Evolutionary conservation across 2,113 vertebrate species (phyloP).

Genomic region (Progne subis): DNA sequence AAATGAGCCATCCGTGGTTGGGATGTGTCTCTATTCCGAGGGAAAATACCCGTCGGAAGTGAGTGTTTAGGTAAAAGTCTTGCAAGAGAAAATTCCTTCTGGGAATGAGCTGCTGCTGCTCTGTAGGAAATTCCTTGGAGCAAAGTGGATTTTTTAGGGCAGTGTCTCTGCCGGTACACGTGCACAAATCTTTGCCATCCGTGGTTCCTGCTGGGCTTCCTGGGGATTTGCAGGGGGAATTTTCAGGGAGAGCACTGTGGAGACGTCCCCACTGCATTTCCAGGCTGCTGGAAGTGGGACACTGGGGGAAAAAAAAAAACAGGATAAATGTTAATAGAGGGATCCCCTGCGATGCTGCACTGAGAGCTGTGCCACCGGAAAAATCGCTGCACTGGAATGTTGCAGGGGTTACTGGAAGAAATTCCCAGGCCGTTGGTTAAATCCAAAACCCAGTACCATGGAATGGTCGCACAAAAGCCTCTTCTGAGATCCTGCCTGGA

Average conservation of each 20-base stretch:
- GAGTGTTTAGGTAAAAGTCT: conserved; percentile 27
- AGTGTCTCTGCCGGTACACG: not conserved
- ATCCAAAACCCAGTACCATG: not conserved
- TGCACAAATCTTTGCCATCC: not conserved
- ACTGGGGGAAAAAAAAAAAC: rapidly evolving
- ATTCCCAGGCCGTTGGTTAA: not conserved
- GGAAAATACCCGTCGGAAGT: not conserved
- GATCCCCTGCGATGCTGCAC: not conserved
- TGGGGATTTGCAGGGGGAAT: not conserved
- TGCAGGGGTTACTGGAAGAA: not conserved
- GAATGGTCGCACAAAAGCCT: too few species aligned
- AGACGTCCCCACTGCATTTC: not conserved
- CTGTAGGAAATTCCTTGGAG: not conserved
- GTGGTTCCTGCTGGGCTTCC: not conserved
- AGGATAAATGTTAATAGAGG: not conserved
- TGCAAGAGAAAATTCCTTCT: not conserved
- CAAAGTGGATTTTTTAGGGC: not conserved
- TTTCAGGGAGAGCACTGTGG: not conserved
- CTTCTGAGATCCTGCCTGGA: not conserved
- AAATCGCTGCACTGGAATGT: not conserved
- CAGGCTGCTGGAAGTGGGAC: not conserved
- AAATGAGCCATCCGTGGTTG: not conserved
- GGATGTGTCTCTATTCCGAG: not conserved
- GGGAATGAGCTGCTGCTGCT: not conserved
- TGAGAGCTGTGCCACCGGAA: not conserved